Evolutionary conservation across 2,113 vertebrate species (phyloP).

Genomic region (Ptychochromis oligacanthus): DNA sequence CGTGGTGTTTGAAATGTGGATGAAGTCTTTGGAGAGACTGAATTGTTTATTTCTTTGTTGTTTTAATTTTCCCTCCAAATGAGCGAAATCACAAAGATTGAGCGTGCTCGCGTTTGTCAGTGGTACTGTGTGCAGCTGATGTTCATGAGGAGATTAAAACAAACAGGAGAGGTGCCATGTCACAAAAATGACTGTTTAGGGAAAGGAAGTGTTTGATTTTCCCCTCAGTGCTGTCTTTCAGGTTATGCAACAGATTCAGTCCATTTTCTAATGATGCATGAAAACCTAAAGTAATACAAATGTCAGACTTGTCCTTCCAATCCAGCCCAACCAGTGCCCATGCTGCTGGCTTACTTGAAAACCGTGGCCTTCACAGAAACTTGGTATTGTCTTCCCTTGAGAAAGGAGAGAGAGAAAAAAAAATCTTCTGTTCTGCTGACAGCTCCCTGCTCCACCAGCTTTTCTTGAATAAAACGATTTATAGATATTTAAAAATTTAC

Average conservation of each 20-base stretch:
- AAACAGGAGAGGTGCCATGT: neutral
- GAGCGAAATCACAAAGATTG: conserved; percentile 6
- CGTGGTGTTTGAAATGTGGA: conserved; percentile 73
- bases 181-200: conserved; percentile 12
- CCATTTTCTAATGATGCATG: conserved; percentile 42
- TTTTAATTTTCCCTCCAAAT: conserved; percentile 58
- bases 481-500: conserved; percentile 85
- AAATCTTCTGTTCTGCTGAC: conserved; percentile 88
- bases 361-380: conserved; percentile 89
- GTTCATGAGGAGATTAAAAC: neutral
- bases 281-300: conserved; percentile 58
- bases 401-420: conserved; percentile 75
- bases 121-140: neutral
- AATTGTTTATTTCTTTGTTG: conserved; percentile 76
- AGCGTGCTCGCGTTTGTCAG: neutral
- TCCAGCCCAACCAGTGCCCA: conserved; percentile 43
- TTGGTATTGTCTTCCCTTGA: conserved; percentile 81
- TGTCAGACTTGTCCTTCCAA: conserved; percentile 28
- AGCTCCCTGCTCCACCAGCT: conserved; percentile 85
- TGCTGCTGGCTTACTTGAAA: conserved; percentile 67
- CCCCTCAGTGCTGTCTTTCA: conserved; percentile 15
- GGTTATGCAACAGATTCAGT: conserved; percentile 18
- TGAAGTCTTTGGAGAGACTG: conserved; percentile 66
- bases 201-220: neutral
- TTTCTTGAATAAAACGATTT: conserved; percentile 87